phyloP scores from a whole-genome alignment of 2,113 vertebrate species.

The Nerophis lumbriciformis region DNA sequence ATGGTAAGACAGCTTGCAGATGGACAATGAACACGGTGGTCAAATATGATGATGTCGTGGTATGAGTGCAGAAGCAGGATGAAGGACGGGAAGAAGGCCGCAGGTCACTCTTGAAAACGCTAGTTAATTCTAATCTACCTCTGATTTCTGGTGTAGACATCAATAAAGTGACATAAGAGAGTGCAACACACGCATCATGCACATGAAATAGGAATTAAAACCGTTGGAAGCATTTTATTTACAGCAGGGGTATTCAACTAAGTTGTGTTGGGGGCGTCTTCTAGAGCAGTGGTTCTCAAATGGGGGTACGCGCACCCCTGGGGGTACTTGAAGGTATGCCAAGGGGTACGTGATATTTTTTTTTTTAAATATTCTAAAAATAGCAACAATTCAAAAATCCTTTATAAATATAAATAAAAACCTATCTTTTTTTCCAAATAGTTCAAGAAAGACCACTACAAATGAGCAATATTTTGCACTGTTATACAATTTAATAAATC shows the following conservation, averaged over 20 bases:
- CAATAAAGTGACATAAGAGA: slow-evolving; percentile 24
- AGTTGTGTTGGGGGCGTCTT: too few species aligned
- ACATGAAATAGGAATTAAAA: slow-evolving; percentile 12
- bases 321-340: too few species aligned
- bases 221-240: background rate
- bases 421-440: too few species aligned
- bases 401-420: too few species aligned
- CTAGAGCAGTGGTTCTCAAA: too few species aligned
- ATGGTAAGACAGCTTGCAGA: slow-evolving; percentile 32
- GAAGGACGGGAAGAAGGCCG: slow-evolving; percentile 5
- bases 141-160: slow-evolving; percentile 21
- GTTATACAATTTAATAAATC: too few species aligned
- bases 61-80: slow-evolving; percentile 36
- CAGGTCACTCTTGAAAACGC: slow-evolving; percentile 26
- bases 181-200: slow-evolving; percentile 27
- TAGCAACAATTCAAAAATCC: too few species aligned
- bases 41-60: slow-evolving; percentile 9
- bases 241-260: background rate
- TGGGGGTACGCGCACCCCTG: too few species aligned
- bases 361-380: too few species aligned
- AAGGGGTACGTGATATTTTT: too few species aligned
- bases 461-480: too few species aligned
- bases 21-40: slow-evolving; percentile 41
- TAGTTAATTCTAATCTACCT: slow-evolving; percentile 39
- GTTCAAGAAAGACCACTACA: too few species aligned